Conservation (phyloP, 2,888 invertebrate genomes). For the Eupithecia pulchellata region DNA sequence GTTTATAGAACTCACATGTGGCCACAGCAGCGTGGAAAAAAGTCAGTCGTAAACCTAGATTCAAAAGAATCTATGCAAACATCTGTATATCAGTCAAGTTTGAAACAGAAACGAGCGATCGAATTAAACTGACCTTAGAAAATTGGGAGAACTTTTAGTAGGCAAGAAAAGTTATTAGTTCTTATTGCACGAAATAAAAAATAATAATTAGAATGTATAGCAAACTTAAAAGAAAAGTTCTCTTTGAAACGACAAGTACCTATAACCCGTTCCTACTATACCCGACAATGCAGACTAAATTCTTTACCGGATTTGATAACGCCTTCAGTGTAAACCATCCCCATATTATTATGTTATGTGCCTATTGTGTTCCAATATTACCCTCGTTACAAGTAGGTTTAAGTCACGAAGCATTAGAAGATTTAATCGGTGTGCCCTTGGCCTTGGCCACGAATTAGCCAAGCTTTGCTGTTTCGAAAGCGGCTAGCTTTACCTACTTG, state of each 20-base stretch:
- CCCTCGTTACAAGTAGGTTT: slow-evolving; percentile 29
- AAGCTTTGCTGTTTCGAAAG: slow-evolving; percentile 36
- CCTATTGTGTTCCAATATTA: slow-evolving; percentile 16
- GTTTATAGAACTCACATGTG: slow-evolving; percentile 28
- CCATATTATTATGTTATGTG: slow-evolving; percentile 13
- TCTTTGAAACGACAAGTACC: too few species aligned
- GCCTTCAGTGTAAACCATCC: slow-evolving; percentile 10
- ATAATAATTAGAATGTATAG: too few species aligned
- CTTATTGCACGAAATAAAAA: not conserved
- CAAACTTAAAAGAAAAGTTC: not conserved
- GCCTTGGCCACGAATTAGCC: slow-evolving; percentile 39
- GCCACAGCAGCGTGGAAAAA: slow-evolving; percentile 26
- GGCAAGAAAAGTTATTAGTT: not conserved
- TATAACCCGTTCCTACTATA: too few species aligned
- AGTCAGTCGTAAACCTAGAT: slow-evolving; percentile 37
- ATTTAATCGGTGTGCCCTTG: slow-evolving; percentile 38
- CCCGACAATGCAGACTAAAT: too few species aligned
- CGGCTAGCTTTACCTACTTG: slow-evolving; percentile 27
- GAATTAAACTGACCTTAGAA: not conserved
- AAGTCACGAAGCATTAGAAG: slow-evolving; percentile 36
- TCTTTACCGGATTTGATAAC: not conserved
- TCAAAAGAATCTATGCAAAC: slow-evolving; percentile 16
- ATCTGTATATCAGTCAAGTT: not conserved
- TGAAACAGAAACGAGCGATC: not conserved
- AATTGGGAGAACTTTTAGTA: not conserved